Percentiles rank a stretch among this genome's conserved stretches.
These are phyloP conservation scores for Herminia tarsipennalis DNA, from an alignment of 2,888 invertebrate genomes.

Conservation along the genomic window DNA sequence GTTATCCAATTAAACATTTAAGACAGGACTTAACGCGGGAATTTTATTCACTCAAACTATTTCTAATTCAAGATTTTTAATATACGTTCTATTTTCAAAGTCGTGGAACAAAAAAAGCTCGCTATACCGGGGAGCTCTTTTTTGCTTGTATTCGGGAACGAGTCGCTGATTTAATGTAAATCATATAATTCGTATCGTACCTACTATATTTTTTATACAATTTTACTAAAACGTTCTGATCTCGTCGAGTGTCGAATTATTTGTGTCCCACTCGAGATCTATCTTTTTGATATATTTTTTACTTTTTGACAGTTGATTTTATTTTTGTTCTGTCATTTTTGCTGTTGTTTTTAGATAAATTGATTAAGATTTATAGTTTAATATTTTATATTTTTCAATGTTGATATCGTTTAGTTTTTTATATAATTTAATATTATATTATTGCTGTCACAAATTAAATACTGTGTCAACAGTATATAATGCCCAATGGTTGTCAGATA, in stretches of 20 bases:
- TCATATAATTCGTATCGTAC: background rate
- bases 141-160: too few relatives aligned
- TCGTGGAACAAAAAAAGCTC: too few relatives aligned
- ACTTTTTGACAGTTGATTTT: constrained; percentile 1
- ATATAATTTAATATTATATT: background rate
- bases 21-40: too few relatives aligned
- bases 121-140: too few relatives aligned
- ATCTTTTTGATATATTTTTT: constrained; percentile 5
- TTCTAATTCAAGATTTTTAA: too few relatives aligned
- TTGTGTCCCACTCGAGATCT: background rate
- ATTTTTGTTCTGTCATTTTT: constrained; percentile 1
- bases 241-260: constrained; percentile 2
- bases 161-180: background rate
- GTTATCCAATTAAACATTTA: too few relatives aligned
- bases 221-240: background rate
- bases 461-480: too few relatives aligned
- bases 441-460: constrained; percentile 19
- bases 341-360: background rate
- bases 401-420: background rate
- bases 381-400: background rate
- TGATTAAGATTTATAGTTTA: background rate
- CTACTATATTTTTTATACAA: constrained; percentile 5
- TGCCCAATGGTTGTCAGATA: constrained; percentile 36
- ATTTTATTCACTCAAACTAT: too few relatives aligned
- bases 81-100: too few relatives aligned